Evolutionary conservation across 2,113 vertebrate genomes (phyloP).

Genomic region (Euleptes europaea): DNA sequence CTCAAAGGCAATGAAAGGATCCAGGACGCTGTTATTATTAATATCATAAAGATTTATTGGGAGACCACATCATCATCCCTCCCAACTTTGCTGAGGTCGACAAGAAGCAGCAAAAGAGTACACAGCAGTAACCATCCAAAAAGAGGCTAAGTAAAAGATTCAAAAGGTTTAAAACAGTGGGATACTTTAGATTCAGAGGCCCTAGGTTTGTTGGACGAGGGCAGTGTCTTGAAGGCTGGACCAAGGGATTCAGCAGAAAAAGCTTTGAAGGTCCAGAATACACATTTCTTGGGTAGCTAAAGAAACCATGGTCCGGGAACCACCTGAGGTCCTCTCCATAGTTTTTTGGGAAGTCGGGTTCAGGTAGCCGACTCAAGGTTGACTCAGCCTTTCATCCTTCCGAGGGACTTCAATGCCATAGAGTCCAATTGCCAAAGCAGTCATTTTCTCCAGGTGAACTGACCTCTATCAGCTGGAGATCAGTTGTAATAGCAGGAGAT

Average conservation of each 20-base stretch:
- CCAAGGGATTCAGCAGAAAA: neutral
- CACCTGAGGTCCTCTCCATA: neutral
- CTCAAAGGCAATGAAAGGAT: neutral
- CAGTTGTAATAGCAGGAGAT: no score
- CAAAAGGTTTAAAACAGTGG: neutral
- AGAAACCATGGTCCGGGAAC: neutral
- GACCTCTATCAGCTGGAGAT: no score
- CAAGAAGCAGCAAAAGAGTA: neutral
- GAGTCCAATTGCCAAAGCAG: no score
- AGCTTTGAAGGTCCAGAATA: neutral
- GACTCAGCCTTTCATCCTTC: no score
- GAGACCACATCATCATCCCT: neutral
- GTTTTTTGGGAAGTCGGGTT: neutral
- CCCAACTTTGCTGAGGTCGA: neutral
- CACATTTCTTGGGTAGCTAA: neutral
- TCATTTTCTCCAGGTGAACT: no score
- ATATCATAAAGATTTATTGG: neutral
- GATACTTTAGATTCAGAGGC: neutral
- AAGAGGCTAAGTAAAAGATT: neutral
- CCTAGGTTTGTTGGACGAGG: neutral
- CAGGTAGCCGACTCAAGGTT: no score
- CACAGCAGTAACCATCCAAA: neutral
- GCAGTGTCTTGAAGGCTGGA: neutral
- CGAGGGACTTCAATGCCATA: no score
- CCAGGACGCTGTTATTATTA: neutral